phyloP scores from a whole-genome alignment of 37 sponge, comb jelly and placozoan species.

The Bolinopsis microptera region DNA sequence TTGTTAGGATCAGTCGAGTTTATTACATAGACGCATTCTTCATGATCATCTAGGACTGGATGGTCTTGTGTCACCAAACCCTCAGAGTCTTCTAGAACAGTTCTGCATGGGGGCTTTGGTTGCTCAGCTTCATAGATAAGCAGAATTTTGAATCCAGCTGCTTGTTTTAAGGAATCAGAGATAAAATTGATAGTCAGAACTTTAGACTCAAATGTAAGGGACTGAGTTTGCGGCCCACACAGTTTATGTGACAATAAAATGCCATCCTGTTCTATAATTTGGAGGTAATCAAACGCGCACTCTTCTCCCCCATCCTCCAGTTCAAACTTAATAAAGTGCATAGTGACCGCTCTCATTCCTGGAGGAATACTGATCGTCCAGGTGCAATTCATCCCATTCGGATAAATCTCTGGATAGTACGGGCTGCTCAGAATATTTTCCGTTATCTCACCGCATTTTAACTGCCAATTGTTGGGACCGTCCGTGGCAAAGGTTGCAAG shows the following conservation, averaged over 20 bases:
- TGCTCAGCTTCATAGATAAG: neutral
- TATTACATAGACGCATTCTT: neutral
- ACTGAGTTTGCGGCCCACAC: conserved; percentile 5
- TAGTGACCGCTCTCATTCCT: neutral
- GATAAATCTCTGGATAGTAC: neutral
- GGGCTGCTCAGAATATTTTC: conserved; percentile 40
- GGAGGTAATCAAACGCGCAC: neutral
- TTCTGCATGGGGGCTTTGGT: conserved; percentile 9
- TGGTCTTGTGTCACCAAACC: neutral
- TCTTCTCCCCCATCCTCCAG: conserved; percentile 23
- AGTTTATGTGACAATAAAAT: neutral
- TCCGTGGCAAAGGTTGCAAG: neutral
- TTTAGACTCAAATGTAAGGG: neutral
- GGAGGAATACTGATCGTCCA: neutral
- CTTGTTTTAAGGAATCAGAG: neutral
- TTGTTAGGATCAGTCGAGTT: neutral
- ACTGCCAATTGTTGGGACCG: neutral
- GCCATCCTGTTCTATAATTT: neutral
- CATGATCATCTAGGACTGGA: neutral
- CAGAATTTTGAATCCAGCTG: conserved; percentile 26
- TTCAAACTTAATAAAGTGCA: neutral
- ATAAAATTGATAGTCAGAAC: neutral
- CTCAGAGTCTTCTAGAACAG: neutral
- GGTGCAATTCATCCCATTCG: conserved; percentile 39
- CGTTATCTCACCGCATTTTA: neutral